Evolutionary conservation across 2,113 vertebrate species (phyloP), one percentile per base, ranked within the genome.

Genomic region (Mustelus asterias): DNA sequence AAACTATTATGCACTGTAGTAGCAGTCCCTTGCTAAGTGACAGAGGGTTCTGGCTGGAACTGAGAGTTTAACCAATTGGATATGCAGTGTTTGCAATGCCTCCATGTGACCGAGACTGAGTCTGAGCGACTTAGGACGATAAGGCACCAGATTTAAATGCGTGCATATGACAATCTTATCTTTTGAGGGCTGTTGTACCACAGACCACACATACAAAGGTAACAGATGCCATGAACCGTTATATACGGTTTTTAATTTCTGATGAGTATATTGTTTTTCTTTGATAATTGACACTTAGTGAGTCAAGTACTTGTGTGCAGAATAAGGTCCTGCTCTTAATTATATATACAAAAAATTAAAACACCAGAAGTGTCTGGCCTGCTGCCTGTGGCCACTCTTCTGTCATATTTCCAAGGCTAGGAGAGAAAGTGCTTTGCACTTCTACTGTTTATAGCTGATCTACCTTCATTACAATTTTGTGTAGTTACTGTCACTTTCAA

Each of bases 401-500:
- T 83, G 16, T 90, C 58, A 90, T 8, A 94, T 94, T 94, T 69
- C 89, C 41, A 70, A 70, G 13, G 2, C 3, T 44, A 72, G 24
- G 22, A 95, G 67, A 48, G 70, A 70, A 26, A 37, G 16, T 37
- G 89, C 60, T 65, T n/a, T 90, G 80, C 60, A 37, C 14, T 67
- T 7, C 60, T 67, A n/a, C 33, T 37, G 22, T 1, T 93, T 93
- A 7, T 4, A 76, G n/a, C 6, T 65, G n/a, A 16, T 65, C 37
- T 93, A 65, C 1, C 37, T 92, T 90, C 60, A 22, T 14, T 60
- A 16, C 11, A 60, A 60, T 54, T 33, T n/a, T 90, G 14, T 65
- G 60, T 6, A 93, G 54, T 10, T 16, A 67, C 89, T 93, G 89
- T 93, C 89, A 93, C 60, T 93, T 93, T 93, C 89, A 65, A 18